phyloP scores from a whole-genome alignment of 2,797 vertebrate species.

The Streptopelia turtur region DNA sequence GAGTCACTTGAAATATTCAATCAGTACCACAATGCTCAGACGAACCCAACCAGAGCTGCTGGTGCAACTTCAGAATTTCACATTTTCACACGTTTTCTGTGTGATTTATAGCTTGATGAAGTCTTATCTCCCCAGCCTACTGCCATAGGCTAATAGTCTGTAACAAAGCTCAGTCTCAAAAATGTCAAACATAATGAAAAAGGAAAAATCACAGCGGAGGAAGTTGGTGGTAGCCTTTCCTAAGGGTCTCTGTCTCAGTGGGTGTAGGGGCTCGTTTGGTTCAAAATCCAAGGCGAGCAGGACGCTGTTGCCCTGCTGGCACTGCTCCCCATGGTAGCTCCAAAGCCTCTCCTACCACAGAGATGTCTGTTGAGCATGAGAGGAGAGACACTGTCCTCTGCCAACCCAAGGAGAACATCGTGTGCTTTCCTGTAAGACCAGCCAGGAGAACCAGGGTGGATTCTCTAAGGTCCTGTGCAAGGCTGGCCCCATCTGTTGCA shows the following conservation, averaged over 20 bases:
- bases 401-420: not conserved
- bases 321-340: not conserved
- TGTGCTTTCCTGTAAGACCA: not conserved
- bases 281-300: not conserved
- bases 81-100: constrained; percentile 23
- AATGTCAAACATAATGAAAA: constrained; percentile 70
- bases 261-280: fast-evolving
- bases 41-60: not conserved
- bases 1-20: constrained; percentile 45
- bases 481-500: fast-evolving
- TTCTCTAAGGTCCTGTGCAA: fast-evolving
- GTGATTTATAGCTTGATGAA: constrained; percentile 68
- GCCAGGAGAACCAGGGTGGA: not conserved
- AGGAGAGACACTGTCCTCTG: constrained; percentile 9
- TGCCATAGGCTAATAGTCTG: constrained; percentile 74
- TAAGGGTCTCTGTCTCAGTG: not conserved
- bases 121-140: constrained; percentile 69
- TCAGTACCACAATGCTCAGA: not conserved
- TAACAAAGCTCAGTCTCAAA: constrained; percentile 71
- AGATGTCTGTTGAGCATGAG: fast-evolving
- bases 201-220: constrained; percentile 31
- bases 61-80: constrained; percentile 36
- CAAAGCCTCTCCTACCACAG: not conserved
- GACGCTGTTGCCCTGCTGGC: not conserved
- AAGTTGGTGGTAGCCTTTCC: constrained; percentile 32